Percentiles rank a stretch among this genome's conserved stretches.
These are phyloP conservation scores for Furcula furcula DNA, from an alignment of 2,888 invertebrate species.

Conservation along the genomic window DNA sequence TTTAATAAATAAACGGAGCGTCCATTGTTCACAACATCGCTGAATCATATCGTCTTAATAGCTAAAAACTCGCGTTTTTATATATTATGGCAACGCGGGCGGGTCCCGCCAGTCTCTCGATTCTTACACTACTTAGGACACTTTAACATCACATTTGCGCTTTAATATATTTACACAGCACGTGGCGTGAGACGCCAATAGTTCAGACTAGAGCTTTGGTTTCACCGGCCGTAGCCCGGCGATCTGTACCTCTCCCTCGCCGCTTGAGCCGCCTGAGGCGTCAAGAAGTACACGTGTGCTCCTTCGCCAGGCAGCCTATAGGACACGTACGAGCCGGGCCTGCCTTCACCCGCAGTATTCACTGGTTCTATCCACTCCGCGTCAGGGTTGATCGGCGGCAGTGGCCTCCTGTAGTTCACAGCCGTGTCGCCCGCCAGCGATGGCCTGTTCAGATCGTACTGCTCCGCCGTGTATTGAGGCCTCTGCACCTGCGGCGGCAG, in stretches of 20 bases:
- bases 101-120: conserved; percentile 66
- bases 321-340: conserved; percentile 85
- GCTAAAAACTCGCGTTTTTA: conserved; percentile 45
- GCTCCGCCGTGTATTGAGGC: conserved; percentile 63
- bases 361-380: conserved; percentile 82
- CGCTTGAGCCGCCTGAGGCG: conserved; percentile 82
- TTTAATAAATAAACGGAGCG: conserved; percentile 76
- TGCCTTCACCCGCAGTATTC: conserved; percentile 68
- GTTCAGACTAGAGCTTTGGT: conserved; percentile 79
- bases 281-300: conserved; percentile 89
- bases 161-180: conserved; percentile 78
- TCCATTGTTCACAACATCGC: conserved; percentile 56
- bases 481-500: conserved; percentile 51
- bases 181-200: conserved; percentile 52
- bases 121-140: conserved; percentile 79
- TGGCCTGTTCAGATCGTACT: conserved; percentile 68
- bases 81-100: conserved; percentile 78
- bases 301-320: conserved; percentile 89
- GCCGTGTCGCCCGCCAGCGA: conserved; percentile 71
- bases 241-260: conserved; percentile 59
- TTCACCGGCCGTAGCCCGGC: conserved; percentile 73
- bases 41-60: conserved; percentile 31
- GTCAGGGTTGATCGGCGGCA: conserved; percentile 79
- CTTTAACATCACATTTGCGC: conserved; percentile 81
- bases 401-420: conserved; percentile 82